phyloP scores from a whole-genome alignment of 1,140 invertebrate species.

The Zophobas morio region DNA sequence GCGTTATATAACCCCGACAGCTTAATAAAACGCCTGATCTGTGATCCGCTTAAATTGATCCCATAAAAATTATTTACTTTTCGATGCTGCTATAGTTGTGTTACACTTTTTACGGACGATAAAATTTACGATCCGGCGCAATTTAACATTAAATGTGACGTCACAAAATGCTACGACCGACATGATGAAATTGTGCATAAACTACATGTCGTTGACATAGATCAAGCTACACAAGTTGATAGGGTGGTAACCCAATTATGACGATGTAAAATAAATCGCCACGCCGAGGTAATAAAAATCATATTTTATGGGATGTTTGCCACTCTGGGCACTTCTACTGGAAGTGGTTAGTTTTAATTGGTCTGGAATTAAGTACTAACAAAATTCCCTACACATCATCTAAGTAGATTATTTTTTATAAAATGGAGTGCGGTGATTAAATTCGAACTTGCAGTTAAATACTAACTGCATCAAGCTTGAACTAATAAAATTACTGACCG shows the following conservation, averaged over 20 bases:
- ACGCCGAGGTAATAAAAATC: not conserved
- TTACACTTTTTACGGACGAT: conserved; percentile 28
- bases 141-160: conserved; percentile 29
- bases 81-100: conserved; percentile 17
- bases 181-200: conserved; percentile 40
- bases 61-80: conserved; percentile 26
- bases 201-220: conserved; percentile 36
- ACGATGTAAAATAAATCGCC: conserved; percentile 15
- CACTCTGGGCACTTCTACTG: not conserved
- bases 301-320: not conserved
- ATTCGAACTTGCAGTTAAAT: too few species aligned
- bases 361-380: too few species aligned
- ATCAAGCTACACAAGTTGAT: conserved; percentile 30
- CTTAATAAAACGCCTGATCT: conserved; percentile 15
- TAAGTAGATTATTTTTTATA: too few species aligned
- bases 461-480: too few species aligned
- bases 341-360: not conserved
- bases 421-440: too few species aligned
- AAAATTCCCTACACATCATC: too few species aligned
- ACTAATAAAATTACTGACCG: too few species aligned
- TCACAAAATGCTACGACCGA: conserved; percentile 27
- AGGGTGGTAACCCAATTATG: conserved; percentile 30
- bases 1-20: conserved; percentile 2
- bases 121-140: conserved; percentile 16
- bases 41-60: not conserved